Base-by-base conservation (phyloP, 2,888 invertebrate species). In the Apodemia zela region DNA sequence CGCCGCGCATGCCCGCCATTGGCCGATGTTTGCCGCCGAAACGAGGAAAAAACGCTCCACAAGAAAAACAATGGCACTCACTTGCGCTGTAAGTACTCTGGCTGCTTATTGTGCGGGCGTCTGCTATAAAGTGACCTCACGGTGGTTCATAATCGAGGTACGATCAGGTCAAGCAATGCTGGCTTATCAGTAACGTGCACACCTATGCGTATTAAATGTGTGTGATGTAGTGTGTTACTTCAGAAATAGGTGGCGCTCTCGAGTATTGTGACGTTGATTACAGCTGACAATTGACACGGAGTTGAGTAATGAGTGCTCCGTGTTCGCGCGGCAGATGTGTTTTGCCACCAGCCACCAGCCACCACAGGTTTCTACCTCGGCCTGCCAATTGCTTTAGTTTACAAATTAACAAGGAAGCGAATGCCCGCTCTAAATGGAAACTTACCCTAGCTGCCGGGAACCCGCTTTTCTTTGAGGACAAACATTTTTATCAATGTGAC, bases 21-120 rank as follows among this genome's bases (percentile, higher is more conserved):
- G 87, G 87, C 66, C 74, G 78, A 60, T 66, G 71, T 69, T 71
- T 74, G 74, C 67, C 75, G 75, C 76, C 75, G 76, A 76, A 62
- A 66, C 64, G 57, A 67, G 59, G 68, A 69, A 72, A 71, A 72
- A 80, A 78, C 75, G 73, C 68, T 66, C 72, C 62, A 60, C 69
- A 80, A 82, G 82, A 85, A 86, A 87, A 87, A 89, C 89, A 89
- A 89, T 89, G 89, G 87, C 86, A 84, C 68, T 69, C 86, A 83
- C 67, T 68, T 68, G 68, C 62, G 65, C 69, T 63, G 66, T 67
- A 66, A 70, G 67, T 72, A 70, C 69, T 73, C 81, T 75, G 15
- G 68, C 66, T 67, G 73, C 73, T 80, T 73, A 80, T 79, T 80
- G 82, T 79, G 69, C 68, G 58, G 25, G 7, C 61, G 66, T 33